These are phyloP conservation scores for Megaceryle torquata DNA, from an alignment of 2,113 vertebrate species.

Conservation along the genomic window DNA sequence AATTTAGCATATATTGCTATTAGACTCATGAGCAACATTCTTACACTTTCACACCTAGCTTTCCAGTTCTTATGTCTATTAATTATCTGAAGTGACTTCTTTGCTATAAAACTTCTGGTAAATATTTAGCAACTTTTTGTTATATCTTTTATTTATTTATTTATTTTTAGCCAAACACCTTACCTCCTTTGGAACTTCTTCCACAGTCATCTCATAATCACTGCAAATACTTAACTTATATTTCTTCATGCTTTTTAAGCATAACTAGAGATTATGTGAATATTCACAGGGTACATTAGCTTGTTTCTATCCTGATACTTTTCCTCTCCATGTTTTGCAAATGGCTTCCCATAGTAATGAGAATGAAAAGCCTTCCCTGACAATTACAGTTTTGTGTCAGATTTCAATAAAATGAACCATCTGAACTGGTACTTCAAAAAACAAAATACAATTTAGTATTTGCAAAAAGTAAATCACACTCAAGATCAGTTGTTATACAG, in stretches of 20 bases:
- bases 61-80: not conserved
- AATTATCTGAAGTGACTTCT: not conserved
- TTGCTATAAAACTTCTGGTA: not conserved
- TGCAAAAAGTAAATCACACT: not conserved
- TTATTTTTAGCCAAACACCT: not conserved
- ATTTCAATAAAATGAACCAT: not conserved
- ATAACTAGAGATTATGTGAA: not conserved
- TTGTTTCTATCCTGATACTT: not conserved
- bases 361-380: not conserved
- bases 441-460: not conserved
- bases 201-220: not conserved
- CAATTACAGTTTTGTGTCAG: not conserved
- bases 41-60: not conserved
- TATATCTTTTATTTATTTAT: not conserved
- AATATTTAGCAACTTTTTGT: not conserved
- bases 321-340: not conserved
- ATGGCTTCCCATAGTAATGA: not conserved
- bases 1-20: not conserved
- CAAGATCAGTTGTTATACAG: not conserved
- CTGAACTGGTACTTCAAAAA: not conserved
- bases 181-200: not conserved
- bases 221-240: not conserved
- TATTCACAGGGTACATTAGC: not conserved
- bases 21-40: not conserved
- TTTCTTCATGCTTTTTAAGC: not conserved